Conservation (phyloP, 2,888 invertebrate genomes). For the Eilema caniola region DNA sequence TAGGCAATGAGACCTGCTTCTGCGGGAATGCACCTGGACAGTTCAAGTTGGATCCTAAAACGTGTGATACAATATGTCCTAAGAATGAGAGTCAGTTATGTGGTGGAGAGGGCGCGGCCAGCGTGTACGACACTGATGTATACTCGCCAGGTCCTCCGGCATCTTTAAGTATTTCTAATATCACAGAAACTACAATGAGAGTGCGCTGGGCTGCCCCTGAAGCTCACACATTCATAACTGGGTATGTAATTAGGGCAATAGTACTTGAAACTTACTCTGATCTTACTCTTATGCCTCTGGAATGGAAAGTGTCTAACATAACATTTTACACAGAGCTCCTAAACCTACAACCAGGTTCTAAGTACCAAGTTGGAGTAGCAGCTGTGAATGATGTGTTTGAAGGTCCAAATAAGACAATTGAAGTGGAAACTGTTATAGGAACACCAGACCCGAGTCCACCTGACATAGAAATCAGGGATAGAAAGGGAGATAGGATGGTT, state of each 20-base stretch:
- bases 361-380: constrained; percentile 91
- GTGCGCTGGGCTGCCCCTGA: constrained; percentile 88
- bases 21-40: constrained; percentile 78
- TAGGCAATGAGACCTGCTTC: constrained; percentile 79
- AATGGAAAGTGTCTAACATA: constrained; percentile 88
- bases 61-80: constrained; percentile 87
- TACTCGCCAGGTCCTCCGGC: constrained; percentile 90
- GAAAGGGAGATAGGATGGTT: constrained; percentile 88
- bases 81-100: constrained; percentile 88
- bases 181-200: constrained; percentile 88
- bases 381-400: constrained; percentile 88
- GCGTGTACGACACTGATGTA: constrained; percentile 90
- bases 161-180: constrained; percentile 85
- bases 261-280: constrained; percentile 87
- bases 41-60: constrained; percentile 74
- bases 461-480: constrained; percentile 88
- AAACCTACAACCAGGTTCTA: constrained; percentile 91
- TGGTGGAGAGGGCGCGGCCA: constrained; percentile 89
- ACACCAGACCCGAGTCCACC: constrained; percentile 90
- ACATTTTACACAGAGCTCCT: constrained; percentile 87
- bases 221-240: constrained; percentile 82
- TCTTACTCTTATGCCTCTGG: constrained; percentile 77
- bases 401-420: constrained; percentile 86
- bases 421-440: constrained; percentile 91
- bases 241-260: constrained; percentile 86